Conservation (phyloP, 2,797 vertebrate genomes). For the Pygocentrus nattereri region DNA sequence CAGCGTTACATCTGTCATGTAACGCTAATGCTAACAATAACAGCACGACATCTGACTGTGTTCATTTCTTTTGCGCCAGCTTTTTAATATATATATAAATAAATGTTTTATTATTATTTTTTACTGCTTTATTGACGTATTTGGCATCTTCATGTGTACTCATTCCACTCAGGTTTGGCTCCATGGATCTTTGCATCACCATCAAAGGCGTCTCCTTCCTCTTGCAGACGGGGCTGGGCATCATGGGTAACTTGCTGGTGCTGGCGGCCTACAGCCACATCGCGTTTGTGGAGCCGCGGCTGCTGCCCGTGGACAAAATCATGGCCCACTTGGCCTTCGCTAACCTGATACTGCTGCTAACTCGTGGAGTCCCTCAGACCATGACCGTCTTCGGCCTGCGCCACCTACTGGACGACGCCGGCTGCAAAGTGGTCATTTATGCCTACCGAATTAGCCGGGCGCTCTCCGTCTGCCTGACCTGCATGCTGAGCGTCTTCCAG, state of each 20-base stretch:
- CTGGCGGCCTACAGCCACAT: conserved; percentile 75
- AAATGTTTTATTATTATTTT: no score
- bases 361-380: conserved; percentile 80
- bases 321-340: conserved; percentile 79
- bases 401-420: conserved; percentile 74
- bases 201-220: conserved; percentile 87
- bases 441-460: conserved; percentile 79
- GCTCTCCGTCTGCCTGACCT: conserved; percentile 82
- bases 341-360: conserved; percentile 80
- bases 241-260: conserved; percentile 77
- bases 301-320: conserved; percentile 66
- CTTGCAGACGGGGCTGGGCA: conserved; percentile 80
- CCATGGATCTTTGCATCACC: conserved; percentile 83
- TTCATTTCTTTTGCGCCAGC: no score
- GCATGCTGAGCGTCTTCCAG: conserved; percentile 84
- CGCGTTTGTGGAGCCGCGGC: conserved; percentile 61
- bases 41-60: no score
- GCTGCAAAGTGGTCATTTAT: conserved; percentile 83
- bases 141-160: background rate
- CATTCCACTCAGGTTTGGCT: background rate
- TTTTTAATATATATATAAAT: no score
- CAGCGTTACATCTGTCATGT: no score
- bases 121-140: no score
- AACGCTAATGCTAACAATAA: no score
- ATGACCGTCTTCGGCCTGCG: conserved; percentile 80